A percentile compares a stretch with the other conserved stretches of the same genome.
Evolutionary conservation across 2,888 invertebrate species (phyloP).

Genomic region (Drosophila tanythrix): DNA sequence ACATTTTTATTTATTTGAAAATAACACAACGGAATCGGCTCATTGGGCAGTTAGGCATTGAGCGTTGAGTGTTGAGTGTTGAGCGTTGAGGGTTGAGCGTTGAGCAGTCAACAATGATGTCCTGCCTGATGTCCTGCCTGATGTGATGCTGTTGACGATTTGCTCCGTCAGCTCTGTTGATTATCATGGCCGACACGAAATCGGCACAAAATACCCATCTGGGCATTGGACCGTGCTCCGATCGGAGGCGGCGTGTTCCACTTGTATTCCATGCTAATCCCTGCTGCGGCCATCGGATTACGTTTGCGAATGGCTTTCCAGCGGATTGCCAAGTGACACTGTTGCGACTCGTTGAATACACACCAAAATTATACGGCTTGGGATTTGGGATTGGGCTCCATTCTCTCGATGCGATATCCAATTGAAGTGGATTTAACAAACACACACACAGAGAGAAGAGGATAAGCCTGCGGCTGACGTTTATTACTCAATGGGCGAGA

Average conservation of each 20-base stretch:
- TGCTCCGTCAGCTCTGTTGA: conserved; percentile 77
- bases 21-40: conserved; percentile 55
- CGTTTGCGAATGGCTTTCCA: conserved; percentile 90
- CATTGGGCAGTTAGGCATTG: conserved; percentile 53
- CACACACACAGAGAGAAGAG: conserved; percentile 9
- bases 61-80: conserved; percentile 10
- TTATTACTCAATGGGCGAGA: conserved; percentile 78
- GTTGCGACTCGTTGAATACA: conserved; percentile 89
- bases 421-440: conserved; percentile 85
- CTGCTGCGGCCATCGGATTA: conserved; percentile 89
- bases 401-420: conserved; percentile 89
- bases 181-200: conserved; percentile 92
- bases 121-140: conserved; percentile 31
- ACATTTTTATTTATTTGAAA: conserved; percentile 80
- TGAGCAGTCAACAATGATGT: conserved; percentile 31
- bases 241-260: not conserved
- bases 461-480: conserved; percentile 50
- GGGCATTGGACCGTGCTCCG: conserved; percentile 87
- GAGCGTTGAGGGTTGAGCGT: conserved; percentile 4
- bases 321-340: conserved; percentile 87
- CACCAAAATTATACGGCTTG: conserved; percentile 89
- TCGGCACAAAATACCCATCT: conserved; percentile 92
- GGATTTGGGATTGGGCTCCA: conserved; percentile 87
- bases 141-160: conserved; percentile 34
- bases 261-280: conserved; percentile 43